Percentiles rank a stretch among this genome's conserved stretches.
These are phyloP conservation scores for Drosophila biarmipes DNA, from an alignment of 1,140 invertebrate genomes.

Conservation along the genomic window DNA sequence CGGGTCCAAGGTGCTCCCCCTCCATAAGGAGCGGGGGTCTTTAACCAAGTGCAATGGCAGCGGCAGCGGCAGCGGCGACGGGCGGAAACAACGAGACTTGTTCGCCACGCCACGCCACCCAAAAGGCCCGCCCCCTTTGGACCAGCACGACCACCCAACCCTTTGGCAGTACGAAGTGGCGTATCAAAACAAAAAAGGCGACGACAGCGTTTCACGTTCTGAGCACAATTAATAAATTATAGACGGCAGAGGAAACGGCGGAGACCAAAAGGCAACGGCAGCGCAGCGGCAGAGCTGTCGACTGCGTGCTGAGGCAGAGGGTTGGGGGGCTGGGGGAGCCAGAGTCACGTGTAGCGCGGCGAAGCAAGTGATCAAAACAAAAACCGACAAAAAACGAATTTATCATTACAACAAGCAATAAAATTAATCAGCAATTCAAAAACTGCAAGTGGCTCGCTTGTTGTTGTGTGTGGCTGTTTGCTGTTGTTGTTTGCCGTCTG, in stretches of 20 bases:
- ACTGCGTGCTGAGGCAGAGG: neutral
- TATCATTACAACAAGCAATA: slow-evolving; percentile 83
- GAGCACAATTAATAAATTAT: slow-evolving; percentile 82
- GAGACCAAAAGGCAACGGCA: slow-evolving; percentile 48
- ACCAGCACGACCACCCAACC: slow-evolving; percentile 43
- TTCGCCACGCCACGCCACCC: slow-evolving; percentile 27
- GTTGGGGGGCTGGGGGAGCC: neutral
- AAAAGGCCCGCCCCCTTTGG: slow-evolving; percentile 13
- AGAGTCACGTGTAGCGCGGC: slow-evolving; percentile 55
- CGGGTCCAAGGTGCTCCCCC: neutral
- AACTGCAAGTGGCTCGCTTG: slow-evolving; percentile 74
- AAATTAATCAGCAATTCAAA: slow-evolving; percentile 83
- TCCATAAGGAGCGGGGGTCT: slow-evolving; percentile 19
- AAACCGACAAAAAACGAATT: slow-evolving; percentile 83
- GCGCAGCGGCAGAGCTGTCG: slow-evolving; percentile 46
- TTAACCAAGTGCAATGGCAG: slow-evolving; percentile 23
- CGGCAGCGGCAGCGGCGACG: slow-evolving; percentile 16
- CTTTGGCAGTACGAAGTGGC: slow-evolving; percentile 66
- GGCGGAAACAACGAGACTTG: slow-evolving; percentile 52
- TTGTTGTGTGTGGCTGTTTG: slow-evolving; percentile 25
- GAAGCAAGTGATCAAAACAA: slow-evolving; percentile 80
- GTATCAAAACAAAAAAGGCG: slow-evolving; percentile 74
- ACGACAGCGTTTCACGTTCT: slow-evolving; percentile 59
- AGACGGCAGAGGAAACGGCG: slow-evolving; percentile 51
- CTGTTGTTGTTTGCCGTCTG: slow-evolving; percentile 43